Base-by-base conservation (phyloP, 2,888 invertebrate species). In the Ceriagrion tenellum region DNA sequence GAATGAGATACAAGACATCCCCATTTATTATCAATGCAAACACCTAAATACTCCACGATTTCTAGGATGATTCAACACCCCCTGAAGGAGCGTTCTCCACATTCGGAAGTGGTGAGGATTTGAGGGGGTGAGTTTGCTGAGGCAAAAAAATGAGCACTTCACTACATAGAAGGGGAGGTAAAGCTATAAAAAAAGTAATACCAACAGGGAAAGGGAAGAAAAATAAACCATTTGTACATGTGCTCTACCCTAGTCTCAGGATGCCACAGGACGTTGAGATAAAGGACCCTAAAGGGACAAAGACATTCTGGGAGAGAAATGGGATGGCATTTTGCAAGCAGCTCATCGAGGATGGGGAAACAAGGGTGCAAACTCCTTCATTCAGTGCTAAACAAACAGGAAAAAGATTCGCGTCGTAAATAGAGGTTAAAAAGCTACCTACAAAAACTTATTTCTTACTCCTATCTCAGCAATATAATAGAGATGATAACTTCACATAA, bases 371-470 rank as follows among this genome's bases (percentile, higher is more conserved):
- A 47, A 93, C 93, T 93, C 93, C 93, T 93, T 74, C 69, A 47
- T 93, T 69, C 69, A 69, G 93, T 93, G 93, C 93, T 93, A 93
- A 93, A 93, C 69, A 93, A 93, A 93, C 93, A 93, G 93, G 93
- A 47, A 93, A 93, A 69, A 93, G 93, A 81, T 81, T 81, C 81
- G 93, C 93, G 93, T 74, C 26, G 93, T 93, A 93, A 93, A 93
- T 93, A 93, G 63, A 47, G 93, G 93, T 93, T 93, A 93, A 93
- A 93, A 93, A 93, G 93, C 93, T 93, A 93, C 93, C 93, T 93
- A 93, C 93, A 93, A 93, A 81, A 91, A 93, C 93, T 93, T 93
- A 93, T 93, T 69, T 93, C 93, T 93, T 93, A 93, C 93, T 93
- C 93, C 69, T 93, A 93, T 74, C 69, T 93, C 93, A 93, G 93